Percentiles rank a stretch among this genome's conserved stretches.
These are phyloP conservation scores for Heliconius charithonia DNA, from an alignment of 2,888 invertebrate species.

Conservation along the genomic window DNA sequence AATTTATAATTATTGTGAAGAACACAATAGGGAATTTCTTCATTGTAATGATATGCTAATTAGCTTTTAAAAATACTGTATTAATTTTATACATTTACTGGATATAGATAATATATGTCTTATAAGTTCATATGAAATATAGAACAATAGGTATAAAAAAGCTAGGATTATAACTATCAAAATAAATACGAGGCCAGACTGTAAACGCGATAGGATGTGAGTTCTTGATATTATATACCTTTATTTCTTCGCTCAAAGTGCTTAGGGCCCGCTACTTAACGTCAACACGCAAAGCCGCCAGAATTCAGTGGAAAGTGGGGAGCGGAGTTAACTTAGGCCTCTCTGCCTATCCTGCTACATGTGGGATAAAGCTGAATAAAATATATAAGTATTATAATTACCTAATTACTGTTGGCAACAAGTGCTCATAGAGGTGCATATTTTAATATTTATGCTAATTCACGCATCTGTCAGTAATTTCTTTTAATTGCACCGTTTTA, in stretches of 20 bases:
- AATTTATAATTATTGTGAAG: constrained; percentile 72
- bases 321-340: not conserved
- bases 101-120: not conserved
- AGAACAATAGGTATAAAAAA: too few species aligned
- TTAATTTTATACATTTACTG: not conserved
- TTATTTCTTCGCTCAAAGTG: not conserved
- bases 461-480: constrained; percentile 60
- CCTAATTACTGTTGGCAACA: not conserved
- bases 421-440: not conserved
- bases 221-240: not conserved
- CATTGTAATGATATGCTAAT: constrained; percentile 61
- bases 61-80: constrained; percentile 31
- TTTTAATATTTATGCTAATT: constrained; percentile 39
- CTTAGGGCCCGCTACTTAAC: too few species aligned
- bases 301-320: not conserved
- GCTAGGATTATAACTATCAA: too few species aligned
- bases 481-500: constrained; percentile 67
- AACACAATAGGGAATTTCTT: constrained; percentile 63
- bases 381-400: not conserved
- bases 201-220: not conserved
- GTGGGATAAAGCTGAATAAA: not conserved
- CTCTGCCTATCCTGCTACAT: too few species aligned
- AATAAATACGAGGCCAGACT: too few species aligned
- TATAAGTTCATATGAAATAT: not conserved
- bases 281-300: not conserved